phyloP scores from a whole-genome alignment of 2,888 invertebrate genomes.

The Salticus scenicus region DNA sequence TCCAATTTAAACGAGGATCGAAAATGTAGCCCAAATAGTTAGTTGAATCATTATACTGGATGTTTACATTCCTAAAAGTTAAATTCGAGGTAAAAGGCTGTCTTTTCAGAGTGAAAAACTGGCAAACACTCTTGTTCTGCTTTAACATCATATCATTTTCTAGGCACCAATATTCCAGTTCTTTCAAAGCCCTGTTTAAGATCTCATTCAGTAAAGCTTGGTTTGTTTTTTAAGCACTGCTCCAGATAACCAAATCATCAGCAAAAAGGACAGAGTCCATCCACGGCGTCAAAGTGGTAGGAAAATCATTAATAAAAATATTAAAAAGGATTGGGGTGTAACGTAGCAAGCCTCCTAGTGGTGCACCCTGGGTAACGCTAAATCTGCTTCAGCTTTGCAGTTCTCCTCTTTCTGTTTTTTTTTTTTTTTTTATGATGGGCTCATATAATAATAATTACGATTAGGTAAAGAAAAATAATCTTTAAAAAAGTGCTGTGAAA shows the following conservation, averaged over 20 bases:
- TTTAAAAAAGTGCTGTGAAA: too few relatives aligned
- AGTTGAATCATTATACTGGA: background rate
- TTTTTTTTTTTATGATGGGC: too few relatives aligned
- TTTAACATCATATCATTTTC: background rate
- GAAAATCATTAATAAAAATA: constrained; percentile 1
- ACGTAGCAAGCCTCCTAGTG: too few relatives aligned
- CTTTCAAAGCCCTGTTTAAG: background rate
- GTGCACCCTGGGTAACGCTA: too few relatives aligned
- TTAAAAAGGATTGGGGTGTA: background rate
- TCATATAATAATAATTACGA: too few relatives aligned
- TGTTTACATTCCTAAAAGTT: background rate
- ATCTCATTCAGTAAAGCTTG: background rate
- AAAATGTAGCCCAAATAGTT: background rate
- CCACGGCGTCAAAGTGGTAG: background rate
- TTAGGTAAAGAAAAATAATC: too few relatives aligned
- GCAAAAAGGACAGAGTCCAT: background rate
- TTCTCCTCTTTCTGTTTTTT: too few relatives aligned
- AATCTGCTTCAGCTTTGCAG: too few relatives aligned
- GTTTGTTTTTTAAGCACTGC: background rate
- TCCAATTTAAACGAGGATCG: background rate
- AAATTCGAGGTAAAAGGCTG: background rate
- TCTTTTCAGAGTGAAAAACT: constrained; percentile 1
- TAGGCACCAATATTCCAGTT: background rate
- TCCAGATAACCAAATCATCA: background rate
- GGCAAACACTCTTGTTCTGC: background rate